A percentile compares a stretch with the other conserved stretches of the same genome.
Evolutionary conservation across 2,113 vertebrate species (phyloP).

Genomic region (Myiagra hebetior): DNA sequence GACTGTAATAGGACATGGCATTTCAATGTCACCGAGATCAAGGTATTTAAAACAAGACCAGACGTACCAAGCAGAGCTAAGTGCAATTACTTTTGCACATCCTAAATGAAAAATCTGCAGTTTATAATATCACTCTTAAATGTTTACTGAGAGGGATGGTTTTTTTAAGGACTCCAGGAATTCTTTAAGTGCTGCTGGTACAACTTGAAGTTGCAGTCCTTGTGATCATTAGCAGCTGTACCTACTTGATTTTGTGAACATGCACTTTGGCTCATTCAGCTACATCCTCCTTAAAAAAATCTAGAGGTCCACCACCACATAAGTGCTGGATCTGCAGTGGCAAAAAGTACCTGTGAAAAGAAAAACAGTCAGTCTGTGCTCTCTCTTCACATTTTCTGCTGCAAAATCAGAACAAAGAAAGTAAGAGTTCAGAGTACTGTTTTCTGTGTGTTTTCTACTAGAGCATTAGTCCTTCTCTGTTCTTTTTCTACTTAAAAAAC

Average conservation of each 20-base stretch:
- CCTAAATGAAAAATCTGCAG: neutral
- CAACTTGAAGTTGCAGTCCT: neutral
- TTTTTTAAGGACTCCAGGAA: neutral
- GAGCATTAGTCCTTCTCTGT: neutral
- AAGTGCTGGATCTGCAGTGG: neutral
- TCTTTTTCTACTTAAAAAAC: neutral
- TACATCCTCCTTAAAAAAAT: neutral
- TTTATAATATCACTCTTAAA: neutral
- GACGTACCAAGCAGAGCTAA: neutral
- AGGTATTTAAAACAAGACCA: slow-evolving; percentile 61
- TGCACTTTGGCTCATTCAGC: neutral
- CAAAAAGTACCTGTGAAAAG: neutral
- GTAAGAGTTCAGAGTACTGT: neutral
- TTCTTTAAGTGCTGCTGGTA: neutral
- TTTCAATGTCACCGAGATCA: slow-evolving; percentile 71
- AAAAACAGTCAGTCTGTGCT: neutral
- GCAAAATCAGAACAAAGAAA: neutral
- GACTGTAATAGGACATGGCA: slow-evolving; percentile 74
- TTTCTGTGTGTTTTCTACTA: neutral
- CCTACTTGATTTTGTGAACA: neutral
- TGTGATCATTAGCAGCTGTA: neutral
- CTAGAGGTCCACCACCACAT: neutral
- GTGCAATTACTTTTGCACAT: neutral
- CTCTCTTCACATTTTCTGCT: neutral
- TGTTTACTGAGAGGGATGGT: neutral